Conservation (phyloP, 2,113 vertebrate species). For the Phalacrocorax carbo region DNA sequence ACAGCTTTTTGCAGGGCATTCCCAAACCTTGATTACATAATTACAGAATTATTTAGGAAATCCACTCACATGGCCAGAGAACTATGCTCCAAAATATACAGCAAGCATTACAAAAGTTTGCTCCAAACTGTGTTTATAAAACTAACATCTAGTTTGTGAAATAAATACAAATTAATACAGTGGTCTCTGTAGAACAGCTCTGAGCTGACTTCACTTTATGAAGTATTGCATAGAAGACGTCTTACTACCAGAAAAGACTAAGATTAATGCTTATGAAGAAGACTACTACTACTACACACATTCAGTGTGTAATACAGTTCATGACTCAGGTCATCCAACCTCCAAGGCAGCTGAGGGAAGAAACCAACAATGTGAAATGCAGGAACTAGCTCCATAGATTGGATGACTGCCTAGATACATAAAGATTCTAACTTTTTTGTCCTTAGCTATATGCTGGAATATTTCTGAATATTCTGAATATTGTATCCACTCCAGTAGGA, state of each 20-base stretch:
- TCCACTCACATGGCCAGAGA: neutral
- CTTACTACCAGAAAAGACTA: neutral
- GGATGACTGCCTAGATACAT: neutral
- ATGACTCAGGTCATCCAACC: neutral
- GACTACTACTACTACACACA: neutral
- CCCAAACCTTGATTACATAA: neutral
- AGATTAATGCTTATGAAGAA: neutral
- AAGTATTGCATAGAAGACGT: neutral
- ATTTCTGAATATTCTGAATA: neutral
- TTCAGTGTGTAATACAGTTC: neutral
- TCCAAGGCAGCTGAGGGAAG: neutral
- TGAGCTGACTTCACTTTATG: neutral
- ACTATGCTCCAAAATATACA: neutral
- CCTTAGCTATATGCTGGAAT: neutral
- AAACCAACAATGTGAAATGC: neutral
- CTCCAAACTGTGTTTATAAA: neutral
- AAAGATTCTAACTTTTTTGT: neutral
- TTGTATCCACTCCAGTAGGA: neutral
- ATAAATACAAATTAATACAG: neutral
- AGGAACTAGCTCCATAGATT: neutral
- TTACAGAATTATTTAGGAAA: neutral
- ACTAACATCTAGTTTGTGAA: neutral
- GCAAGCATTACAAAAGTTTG: neutral
- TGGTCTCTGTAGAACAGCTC: neutral
- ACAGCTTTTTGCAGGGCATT: neutral